Conservation (phyloP, 2,797 vertebrate genomes). For the Liparis tanakae region DNA sequence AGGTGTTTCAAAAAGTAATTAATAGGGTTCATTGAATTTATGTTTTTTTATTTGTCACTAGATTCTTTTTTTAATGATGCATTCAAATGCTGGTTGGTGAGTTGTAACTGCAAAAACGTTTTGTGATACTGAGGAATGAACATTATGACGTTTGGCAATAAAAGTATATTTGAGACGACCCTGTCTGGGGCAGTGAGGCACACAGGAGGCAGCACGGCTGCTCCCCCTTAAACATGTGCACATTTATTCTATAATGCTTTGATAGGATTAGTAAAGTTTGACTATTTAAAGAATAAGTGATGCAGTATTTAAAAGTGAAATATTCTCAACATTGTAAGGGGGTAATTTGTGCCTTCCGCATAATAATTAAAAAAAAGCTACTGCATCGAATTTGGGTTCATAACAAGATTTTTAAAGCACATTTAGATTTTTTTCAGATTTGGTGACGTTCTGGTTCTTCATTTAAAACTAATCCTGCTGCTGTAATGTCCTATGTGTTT, state of each 20-base stretch:
- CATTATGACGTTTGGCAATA: neutral
- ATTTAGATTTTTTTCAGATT: constrained; percentile 2
- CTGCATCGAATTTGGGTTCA: constrained; percentile 8
- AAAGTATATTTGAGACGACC: constrained; percentile 6
- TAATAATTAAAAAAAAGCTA: neutral
- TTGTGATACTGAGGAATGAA: neutral
- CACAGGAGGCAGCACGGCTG: constrained; percentile 4
- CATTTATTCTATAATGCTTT: neutral
- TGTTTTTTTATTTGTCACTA: constrained; percentile 7
- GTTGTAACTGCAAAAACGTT: neutral
- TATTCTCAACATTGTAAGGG: neutral
- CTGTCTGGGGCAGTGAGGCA: constrained; percentile 25
- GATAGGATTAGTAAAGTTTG: neutral
- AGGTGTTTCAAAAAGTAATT: neutral
- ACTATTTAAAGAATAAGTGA: constrained; percentile 1
- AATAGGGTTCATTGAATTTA: neutral
- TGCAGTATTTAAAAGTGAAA: neutral
- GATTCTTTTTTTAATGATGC: constrained; percentile 10
- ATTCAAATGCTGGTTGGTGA: constrained; percentile 12
- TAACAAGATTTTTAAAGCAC: constrained; percentile 28
- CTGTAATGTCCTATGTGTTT: neutral
- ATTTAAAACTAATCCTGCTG: neutral
- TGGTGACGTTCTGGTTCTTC: neutral
- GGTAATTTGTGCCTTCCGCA: neutral
- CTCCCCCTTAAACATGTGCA: neutral